A percentile compares a stretch with the other conserved stretches of the same genome.
Evolutionary conservation across 2,113 vertebrate genomes (phyloP).

Genomic region (Neolamprologus fasciatus): DNA sequence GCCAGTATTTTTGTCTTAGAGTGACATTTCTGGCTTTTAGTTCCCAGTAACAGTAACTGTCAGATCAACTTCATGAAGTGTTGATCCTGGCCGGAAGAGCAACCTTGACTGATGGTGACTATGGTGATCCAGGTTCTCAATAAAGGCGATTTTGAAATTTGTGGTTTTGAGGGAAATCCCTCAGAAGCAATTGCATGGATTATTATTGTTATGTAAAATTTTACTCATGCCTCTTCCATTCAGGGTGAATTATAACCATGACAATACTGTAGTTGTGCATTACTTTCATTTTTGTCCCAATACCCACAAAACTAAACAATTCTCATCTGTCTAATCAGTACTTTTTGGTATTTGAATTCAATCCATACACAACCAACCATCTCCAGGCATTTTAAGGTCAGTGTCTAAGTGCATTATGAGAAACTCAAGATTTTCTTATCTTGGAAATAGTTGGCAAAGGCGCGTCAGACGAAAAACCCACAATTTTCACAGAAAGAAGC

Average conservation of each 20-base stretch:
- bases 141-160: neutral
- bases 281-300: neutral
- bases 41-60: neutral
- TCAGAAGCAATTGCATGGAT: neutral
- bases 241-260: neutral
- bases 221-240: neutral
- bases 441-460: neutral
- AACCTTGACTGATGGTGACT: neutral
- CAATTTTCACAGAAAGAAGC: neutral
- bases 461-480: rapidly evolving
- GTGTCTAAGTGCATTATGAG: neutral
- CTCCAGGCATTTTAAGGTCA: neutral
- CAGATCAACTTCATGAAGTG: neutral
- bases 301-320: neutral
- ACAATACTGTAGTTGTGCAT: neutral
- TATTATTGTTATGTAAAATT: neutral
- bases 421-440: neutral
- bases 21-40: neutral
- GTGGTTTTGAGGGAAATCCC: neutral
- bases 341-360: neutral
- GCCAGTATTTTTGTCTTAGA: neutral
- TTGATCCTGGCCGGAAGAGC: neutral
- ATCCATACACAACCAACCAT: neutral
- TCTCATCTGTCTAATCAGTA: neutral
- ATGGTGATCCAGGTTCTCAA: neutral